A percentile compares a stretch with the other conserved stretches of the same genome.
These are phyloP conservation scores for Sus cebifrons DNA, from an alignment of 2,797 vertebrate species.

Conservation along the genomic window DNA sequence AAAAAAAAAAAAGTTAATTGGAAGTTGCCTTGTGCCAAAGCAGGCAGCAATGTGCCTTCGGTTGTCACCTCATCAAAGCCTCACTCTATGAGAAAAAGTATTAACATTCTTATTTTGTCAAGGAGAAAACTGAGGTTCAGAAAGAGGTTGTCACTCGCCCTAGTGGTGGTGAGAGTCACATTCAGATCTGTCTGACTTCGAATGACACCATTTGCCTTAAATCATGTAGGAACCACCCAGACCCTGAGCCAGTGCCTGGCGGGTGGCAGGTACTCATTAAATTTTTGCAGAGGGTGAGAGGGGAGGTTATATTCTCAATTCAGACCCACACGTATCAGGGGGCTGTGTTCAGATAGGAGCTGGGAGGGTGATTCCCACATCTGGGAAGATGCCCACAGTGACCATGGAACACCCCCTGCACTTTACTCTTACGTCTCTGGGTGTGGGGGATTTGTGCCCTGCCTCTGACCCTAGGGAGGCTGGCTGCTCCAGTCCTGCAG, in stretches of 20 bases:
- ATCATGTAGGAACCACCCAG: not conserved
- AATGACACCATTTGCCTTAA: constrained; percentile 58
- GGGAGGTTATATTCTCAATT: not conserved
- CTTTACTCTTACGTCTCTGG: not conserved
- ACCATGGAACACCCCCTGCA: not conserved
- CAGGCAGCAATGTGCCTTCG: not conserved
- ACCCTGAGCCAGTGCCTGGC: constrained; percentile 13
- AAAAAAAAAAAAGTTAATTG: not conserved
- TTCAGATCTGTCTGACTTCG: constrained; percentile 52
- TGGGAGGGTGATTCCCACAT: constrained; percentile 3
- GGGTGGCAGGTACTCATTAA: constrained; percentile 19
- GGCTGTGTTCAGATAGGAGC: constrained; percentile 47
- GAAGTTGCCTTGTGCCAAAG: constrained; percentile 10
- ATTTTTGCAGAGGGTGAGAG: not conserved
- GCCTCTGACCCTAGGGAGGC: constrained; percentile 62
- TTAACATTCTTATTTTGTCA: not conserved
- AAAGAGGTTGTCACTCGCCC: not conserved
- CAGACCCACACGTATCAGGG: not conserved
- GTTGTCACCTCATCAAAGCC: not conserved
- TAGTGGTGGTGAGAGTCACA: constrained; percentile 24
- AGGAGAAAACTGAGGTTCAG: constrained; percentile 54
- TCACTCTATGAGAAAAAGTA: not conserved
- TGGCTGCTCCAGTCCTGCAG: constrained; percentile 42
- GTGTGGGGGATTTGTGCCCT: constrained; percentile 34
- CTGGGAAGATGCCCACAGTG: not conserved